Base-by-base conservation (phyloP, 2,113 vertebrate species). In the Pollachius pollachius region DNA sequence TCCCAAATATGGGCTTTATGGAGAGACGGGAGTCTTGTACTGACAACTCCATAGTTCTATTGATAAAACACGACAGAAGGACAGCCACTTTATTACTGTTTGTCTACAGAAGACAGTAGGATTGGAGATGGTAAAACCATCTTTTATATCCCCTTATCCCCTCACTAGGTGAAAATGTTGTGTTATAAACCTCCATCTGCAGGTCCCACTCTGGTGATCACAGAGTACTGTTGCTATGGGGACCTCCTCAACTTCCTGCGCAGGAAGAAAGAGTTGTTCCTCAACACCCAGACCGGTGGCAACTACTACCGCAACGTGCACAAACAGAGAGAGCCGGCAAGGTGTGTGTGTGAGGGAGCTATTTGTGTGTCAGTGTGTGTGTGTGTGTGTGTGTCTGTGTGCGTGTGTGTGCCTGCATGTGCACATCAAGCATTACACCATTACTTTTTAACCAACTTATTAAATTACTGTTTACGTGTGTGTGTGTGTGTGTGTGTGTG, bases 221-320 rank as follows among this genome's bases (percentile, higher is more conserved):
- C 97, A 0, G 97, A 99, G 79, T 99, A 97, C 85, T 99, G 97
- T 93, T 99, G 97, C 91, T 97, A 98, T 83, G 97, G 97, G n/a
- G 97, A 99, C 89, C 95, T 99, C 84, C 86, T 99, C 87, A 99
- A 99, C 94, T 99, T 97, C 92, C 91, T 99, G 86, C 93, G 96
- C 71, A 89, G 94, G 74, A 99, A 98, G 83, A 93, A 96, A 65
- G 94, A 96, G 81, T 93, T 92, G 2, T 99, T 97, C 84, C 92
- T 98, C 86, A 99, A 94, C 76, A 94, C 94, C 68, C 95, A 95
- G 88, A 94, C 90, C 0, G 81, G 85, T 64, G 94, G 95, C 72
- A 87, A 94, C 72, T 94, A 94, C 88, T 98, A 99, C 41, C 95
- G 95, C 90, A 99, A 99, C 72, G 72, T 91, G 71, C 77, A 73